Percentiles rank a stretch among this genome's conserved stretches.
phyloP scores from a whole-genome alignment of 2,113 vertebrate species.

The Oncorhynchus nerka region DNA sequence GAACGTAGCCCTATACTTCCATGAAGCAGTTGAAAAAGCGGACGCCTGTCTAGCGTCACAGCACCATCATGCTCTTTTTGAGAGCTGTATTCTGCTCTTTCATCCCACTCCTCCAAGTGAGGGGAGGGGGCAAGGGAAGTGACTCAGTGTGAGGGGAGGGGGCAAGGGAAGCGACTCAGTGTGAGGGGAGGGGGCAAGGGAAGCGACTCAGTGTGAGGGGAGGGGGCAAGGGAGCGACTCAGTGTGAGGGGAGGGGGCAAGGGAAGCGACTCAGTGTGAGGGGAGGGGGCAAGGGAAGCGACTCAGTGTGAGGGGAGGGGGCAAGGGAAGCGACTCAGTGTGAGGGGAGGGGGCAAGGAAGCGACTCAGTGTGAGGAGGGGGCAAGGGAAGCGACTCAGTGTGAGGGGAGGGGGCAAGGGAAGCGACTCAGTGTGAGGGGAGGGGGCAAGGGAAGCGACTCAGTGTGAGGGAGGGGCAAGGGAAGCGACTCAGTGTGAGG shows the following conservation, averaged over 20 bases:
- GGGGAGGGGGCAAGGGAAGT: background rate
- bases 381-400: background rate
- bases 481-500: background rate
- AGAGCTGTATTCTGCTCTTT: background rate
- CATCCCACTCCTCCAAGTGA: slow-evolving; percentile 3
- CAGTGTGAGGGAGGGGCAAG: background rate
- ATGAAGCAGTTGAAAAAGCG: slow-evolving; percentile 47
- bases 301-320: background rate
- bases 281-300: background rate
- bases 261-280: background rate
- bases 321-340: background rate
- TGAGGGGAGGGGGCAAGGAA: background rate
- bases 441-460: slow-evolving; percentile 2
- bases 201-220: background rate
- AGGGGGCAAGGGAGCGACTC: slow-evolving; percentile 1
- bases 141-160: background rate
- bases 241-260: background rate
- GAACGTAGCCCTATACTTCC: slow-evolving; percentile 55
- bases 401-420: background rate
- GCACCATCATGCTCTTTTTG: slow-evolving; percentile 28
- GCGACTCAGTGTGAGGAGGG: background rate
- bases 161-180: background rate
- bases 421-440: background rate
- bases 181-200: background rate
- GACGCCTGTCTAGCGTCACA: slow-evolving; percentile 37